phyloP scores from a whole-genome alignment of 2,113 vertebrate genomes.

The Melanerpes formicivorus region DNA sequence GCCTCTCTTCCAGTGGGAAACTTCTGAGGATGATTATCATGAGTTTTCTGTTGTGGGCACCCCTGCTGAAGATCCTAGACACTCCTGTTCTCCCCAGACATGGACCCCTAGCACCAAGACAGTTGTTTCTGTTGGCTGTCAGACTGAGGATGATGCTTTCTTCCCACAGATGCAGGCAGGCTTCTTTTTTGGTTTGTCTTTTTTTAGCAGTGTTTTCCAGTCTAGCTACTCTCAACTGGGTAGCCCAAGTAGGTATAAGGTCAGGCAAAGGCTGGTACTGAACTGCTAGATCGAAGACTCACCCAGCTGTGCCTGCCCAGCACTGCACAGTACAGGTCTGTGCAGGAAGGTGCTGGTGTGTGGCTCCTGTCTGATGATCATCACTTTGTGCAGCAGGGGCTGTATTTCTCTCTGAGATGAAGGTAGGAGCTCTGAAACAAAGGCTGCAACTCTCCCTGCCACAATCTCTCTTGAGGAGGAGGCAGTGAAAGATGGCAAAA shows the following conservation, averaged over 20 bases:
- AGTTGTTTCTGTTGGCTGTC: slow-evolving; percentile 89
- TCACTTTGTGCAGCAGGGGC: background rate
- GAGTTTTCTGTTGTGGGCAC: slow-evolving; percentile 46
- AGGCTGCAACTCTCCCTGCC: background rate
- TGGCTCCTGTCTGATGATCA: background rate
- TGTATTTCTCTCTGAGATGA: background rate
- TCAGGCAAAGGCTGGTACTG: background rate
- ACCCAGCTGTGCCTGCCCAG: background rate
- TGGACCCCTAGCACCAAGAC: slow-evolving; percentile 63
- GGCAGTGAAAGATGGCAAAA: background rate
- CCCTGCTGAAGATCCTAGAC: slow-evolving; percentile 9
- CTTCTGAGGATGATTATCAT: slow-evolving; percentile 49
- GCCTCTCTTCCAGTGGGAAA: slow-evolving; percentile 56
- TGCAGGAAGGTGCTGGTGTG: background rate
- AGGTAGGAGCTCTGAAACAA: background rate
- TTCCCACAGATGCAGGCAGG: slow-evolving; percentile 87
- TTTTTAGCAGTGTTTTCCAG: background rate
- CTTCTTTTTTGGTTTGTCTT: background rate
- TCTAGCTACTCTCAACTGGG: background rate
- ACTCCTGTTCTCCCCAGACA: slow-evolving; percentile 9
- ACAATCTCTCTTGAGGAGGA: background rate
- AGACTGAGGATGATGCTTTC: slow-evolving; percentile 88
- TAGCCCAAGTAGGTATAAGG: background rate
- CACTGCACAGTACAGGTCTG: background rate
- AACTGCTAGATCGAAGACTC: background rate